Evolutionary conservation across 2,113 vertebrate genomes (phyloP), one percentile per base, ranked within the genome.

Genomic region (Leucoraja erinaceus): DNA sequence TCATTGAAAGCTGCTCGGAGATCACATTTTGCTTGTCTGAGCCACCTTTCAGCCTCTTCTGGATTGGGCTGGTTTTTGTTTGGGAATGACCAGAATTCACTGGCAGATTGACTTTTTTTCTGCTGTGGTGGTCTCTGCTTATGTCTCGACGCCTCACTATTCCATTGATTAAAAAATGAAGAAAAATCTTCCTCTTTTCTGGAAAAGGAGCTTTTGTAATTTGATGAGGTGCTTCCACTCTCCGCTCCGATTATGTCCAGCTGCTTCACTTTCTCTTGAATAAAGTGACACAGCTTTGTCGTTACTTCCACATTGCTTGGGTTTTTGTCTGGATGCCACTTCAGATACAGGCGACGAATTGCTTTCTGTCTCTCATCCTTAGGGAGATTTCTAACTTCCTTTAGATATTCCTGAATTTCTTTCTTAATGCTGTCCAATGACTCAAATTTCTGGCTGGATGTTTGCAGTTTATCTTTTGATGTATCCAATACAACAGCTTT

Each of bases 241-340:
- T 22, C 93, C 10, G 95, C 79, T 0, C 76, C 93, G 20, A 74
- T 72, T 22, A 91, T 72, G 31, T 93, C 93, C 0, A 95, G 94
- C 5, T 96, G 96, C 12, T 95, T 81, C 78, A 96, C 94, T 93
- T n/a, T 95, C 86, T 96, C 95, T 72, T 93, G 70, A 72, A 97
- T 77, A 70, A 97, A 97, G 93, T 96, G 96, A 93, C 95, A 96
- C 1, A 96, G 95, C 90, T 96, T 95, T 0, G 70, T 96, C 86
- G 96, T 94, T 0, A 96, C 94, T 18, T 16, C 6, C 6, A 93
- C 11, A 8, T 95, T 94, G 56, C 95, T 95, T 4, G 61, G 93
- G 93, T 97, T 97, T 94, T 97, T 97, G 95, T 97, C 96, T 86
- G 97, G 97, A 93, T 97, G 97, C 95, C 96, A 97, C 92, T 93